phyloP scores from a whole-genome alignment of 2,888 invertebrate species.

The Cosmopolites sordidus region DNA sequence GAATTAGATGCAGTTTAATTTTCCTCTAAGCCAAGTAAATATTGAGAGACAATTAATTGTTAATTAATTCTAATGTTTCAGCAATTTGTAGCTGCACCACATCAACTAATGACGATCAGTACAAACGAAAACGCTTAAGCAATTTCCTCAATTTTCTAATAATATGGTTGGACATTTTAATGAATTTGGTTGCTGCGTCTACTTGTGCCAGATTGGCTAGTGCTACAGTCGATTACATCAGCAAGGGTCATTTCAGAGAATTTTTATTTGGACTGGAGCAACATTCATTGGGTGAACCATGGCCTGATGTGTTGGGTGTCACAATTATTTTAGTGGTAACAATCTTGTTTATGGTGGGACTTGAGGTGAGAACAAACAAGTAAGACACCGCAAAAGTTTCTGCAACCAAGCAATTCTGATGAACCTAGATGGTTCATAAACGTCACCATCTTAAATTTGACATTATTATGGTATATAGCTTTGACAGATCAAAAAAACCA shows the following conservation, averaged over 20 bases:
- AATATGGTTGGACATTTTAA: slow-evolving; percentile 58
- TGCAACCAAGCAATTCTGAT: too few species aligned
- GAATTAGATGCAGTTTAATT: too few species aligned
- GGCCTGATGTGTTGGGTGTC: slow-evolving; percentile 61
- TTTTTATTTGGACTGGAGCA: slow-evolving; percentile 60
- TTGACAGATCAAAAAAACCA: too few species aligned
- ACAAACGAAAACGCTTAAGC: slow-evolving; percentile 48
- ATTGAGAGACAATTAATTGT: too few species aligned
- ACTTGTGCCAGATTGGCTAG: slow-evolving; percentile 60
- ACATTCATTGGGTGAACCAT: slow-evolving; percentile 57
- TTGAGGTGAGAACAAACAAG: slow-evolving; percentile 60
- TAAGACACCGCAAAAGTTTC: too few species aligned
- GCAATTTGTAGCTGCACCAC: slow-evolving; percentile 38
- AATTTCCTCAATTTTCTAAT: slow-evolving; percentile 57
- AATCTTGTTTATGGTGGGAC: slow-evolving; percentile 60
- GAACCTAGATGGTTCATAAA: too few species aligned
- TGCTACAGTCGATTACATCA: slow-evolving; percentile 61
- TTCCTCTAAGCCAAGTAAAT: too few species aligned
- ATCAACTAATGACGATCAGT: slow-evolving; percentile 32
- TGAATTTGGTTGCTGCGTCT: slow-evolving; percentile 57
- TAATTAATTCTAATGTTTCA: slow-evolving; percentile 23
- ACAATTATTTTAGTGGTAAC: slow-evolving; percentile 59
- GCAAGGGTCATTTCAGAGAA: slow-evolving; percentile 55
- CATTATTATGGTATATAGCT: too few species aligned
- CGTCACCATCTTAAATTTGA: too few species aligned